Conservation (phyloP, 2,113 vertebrate genomes). For the Hystrix cristata region DNA sequence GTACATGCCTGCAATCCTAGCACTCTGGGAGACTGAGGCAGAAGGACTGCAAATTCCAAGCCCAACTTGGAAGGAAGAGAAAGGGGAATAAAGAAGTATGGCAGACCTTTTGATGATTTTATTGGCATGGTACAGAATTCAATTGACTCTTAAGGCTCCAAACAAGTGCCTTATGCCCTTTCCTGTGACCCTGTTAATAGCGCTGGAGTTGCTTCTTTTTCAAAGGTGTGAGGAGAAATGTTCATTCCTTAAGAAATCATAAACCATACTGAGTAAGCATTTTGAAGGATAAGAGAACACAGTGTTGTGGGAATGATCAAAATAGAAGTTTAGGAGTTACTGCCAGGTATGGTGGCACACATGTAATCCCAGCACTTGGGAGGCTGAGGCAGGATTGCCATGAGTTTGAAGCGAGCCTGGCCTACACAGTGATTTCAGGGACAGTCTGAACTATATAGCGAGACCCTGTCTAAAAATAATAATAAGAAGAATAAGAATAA, state of each 20-base stretch:
- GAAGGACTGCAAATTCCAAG: neutral
- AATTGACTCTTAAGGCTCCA: neutral
- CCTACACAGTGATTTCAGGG: neutral
- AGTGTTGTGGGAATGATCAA: neutral
- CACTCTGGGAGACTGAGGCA: neutral
- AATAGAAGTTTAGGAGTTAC: conserved; percentile 47
- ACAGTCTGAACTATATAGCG: neutral
- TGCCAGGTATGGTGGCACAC: neutral
- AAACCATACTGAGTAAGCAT: conserved; percentile 17
- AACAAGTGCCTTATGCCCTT: conserved; percentile 5
- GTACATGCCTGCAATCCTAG: neutral
- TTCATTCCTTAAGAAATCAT: neutral
- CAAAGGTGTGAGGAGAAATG: conserved; percentile 20
- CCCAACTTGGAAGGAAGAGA: neutral
- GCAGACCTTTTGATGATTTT: neutral
- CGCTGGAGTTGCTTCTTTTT: conserved; percentile 63
- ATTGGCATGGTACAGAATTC: neutral
- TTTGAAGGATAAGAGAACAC: neutral
- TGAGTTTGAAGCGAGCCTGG: neutral
- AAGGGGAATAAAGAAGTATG: neutral
- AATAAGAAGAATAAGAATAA: neutral
- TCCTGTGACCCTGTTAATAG: neutral
- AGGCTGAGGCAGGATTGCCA: neutral
- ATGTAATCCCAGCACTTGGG: neutral
- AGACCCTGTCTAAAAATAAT: neutral